Evolutionary conservation across 1,140 invertebrate species (phyloP).

Genomic region (Drosophila erecta): DNA sequence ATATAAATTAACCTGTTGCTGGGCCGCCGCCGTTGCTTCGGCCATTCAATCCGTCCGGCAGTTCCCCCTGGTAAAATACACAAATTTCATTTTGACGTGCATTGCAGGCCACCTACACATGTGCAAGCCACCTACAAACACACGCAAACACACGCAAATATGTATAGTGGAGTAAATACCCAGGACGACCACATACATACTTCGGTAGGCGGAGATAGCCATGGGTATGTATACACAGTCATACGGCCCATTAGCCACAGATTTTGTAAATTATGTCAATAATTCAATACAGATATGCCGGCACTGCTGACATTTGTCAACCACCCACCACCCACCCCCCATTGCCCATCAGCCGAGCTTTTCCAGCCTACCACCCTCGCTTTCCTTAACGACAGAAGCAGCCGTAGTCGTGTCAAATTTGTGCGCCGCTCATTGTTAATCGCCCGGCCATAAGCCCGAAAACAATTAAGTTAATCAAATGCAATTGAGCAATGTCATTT

Average conservation of each 20-base stretch:
- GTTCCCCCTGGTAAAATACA: slow-evolving; percentile 35
- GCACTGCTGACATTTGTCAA: slow-evolving; percentile 72
- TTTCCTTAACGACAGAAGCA: slow-evolving; percentile 53
- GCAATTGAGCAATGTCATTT: slow-evolving; percentile 83
- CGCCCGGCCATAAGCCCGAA: slow-evolving; percentile 72
- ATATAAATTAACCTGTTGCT: slow-evolving; percentile 80
- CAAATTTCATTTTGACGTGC: slow-evolving; percentile 74
- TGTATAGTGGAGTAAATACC: slow-evolving; percentile 34
- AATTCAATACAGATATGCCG: slow-evolving; percentile 80
- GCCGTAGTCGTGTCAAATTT: slow-evolving; percentile 69
- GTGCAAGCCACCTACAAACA: background rate
- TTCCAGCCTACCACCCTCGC: slow-evolving; percentile 19
- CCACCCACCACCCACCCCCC: slow-evolving; percentile 1
- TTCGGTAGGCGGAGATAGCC: slow-evolving; percentile 37
- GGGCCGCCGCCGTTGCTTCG: slow-evolving; percentile 3
- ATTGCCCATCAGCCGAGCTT: background rate
- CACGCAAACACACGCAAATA: slow-evolving; percentile 11
- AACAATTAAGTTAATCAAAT: slow-evolving; percentile 83
- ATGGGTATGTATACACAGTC: slow-evolving; percentile 65
- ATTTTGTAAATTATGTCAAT: slow-evolving; percentile 84
- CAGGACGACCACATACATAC: slow-evolving; percentile 28
- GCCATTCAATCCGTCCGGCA: background rate
- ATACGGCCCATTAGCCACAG: slow-evolving; percentile 80
- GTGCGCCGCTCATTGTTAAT: slow-evolving; percentile 76
- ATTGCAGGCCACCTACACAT: slow-evolving; percentile 50